Base-by-base conservation (phyloP, 2,888 invertebrate species). In the Scaptomyza flava region DNA sequence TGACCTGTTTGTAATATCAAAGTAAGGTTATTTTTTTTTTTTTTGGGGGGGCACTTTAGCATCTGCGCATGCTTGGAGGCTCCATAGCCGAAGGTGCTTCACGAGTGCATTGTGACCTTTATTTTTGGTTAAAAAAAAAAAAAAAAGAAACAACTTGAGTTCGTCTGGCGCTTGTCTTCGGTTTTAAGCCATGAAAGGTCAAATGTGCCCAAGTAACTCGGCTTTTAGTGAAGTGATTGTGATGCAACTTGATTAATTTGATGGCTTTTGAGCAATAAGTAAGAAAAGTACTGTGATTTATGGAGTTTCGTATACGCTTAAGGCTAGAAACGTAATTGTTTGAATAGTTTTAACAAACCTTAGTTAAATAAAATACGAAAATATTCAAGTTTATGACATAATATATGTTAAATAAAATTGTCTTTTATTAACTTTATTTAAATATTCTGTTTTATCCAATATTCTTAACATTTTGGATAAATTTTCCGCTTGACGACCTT, bases 21-120 rank as follows among this genome's bases (percentile, higher is more conserved):
- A n/a, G 27, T 6, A 46, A 54, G 46, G 57, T 42, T 54, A 8
- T 45, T 42, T 54, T 31, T 63, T 31, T 57, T 6, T 27, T 1
- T 27, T 27, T 27, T 27, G 3, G 3, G 0, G 27, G n/a, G 53
- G 51, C 17, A 65, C 42, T 53, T 36, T 2, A 17, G 11, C 8
- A 5, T 75, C 31, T 76, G 76, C 76, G 76, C 76, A 76, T 76
- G 76, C 76, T 69, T 76, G 57, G 47, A 62, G 71, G 75, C 56
- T 61, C 74, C 69, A 45, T 9, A n/a, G 68, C 63, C 68, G 72
- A 64, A 53, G 33, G 34, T 12, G 38, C n/a, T 47, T 11, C 34
- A 47, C 46, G 56, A 76, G 27, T 50, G 59, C 59, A 43, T 42
- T 57, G 46, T 71, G 72, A 73, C 77, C 72, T 73, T 76, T 77